Base-by-base conservation (phyloP, 2,888 invertebrate genomes). In the Synergus itoensis region DNA sequence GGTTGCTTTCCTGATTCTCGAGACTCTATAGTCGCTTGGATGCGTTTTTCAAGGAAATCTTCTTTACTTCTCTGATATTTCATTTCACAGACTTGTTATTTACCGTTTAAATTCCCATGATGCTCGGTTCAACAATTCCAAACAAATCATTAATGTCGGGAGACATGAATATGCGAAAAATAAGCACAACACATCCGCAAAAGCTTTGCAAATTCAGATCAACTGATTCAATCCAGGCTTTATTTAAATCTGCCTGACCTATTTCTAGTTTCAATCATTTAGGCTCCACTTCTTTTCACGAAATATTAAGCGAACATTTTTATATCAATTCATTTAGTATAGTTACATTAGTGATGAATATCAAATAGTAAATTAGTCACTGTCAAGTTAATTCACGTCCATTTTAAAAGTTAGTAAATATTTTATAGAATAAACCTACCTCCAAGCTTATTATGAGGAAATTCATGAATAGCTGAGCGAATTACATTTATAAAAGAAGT, bases 1-100 rank as follows among this genome's bases (percentile, higher is more conserved):
- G 81, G 78, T 64, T 82, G 78, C 76, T 80, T 48, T 63, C 45
- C 67, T 45, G 67, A 53, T 53, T 73, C 69, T 36, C 69, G 48
- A 53, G 69, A 53, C 36, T 28, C 77, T 21, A 79, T 64, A 75
- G 21, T 45, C 69, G 60, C 77, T 41, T 53, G 43, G 60, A 64
- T 64, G 73, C 75, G 8, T 53, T 73, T 73, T 73, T 36, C 3
- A 45, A 48, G 16, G 28, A 69, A 69, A 48, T 28, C n/a, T 73
- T 53, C 48, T 45, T 73, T n/a, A 21, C 21, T 28, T n/a, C 36
- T 67, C 67, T 48, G 69, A 69, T 69, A 18, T 73, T 73, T 36
- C 16, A 48, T 53, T 48, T 53, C 48, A 43, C 67, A 53, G n/a
- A 11, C 18, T 43, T 67, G 43, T 18, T 67, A 67, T 73, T 73